Evolutionary conservation across 2,797 vertebrate genomes (phyloP), one percentile per base, ranked within the genome.

Genomic region (Ispidina lecontei): DNA sequence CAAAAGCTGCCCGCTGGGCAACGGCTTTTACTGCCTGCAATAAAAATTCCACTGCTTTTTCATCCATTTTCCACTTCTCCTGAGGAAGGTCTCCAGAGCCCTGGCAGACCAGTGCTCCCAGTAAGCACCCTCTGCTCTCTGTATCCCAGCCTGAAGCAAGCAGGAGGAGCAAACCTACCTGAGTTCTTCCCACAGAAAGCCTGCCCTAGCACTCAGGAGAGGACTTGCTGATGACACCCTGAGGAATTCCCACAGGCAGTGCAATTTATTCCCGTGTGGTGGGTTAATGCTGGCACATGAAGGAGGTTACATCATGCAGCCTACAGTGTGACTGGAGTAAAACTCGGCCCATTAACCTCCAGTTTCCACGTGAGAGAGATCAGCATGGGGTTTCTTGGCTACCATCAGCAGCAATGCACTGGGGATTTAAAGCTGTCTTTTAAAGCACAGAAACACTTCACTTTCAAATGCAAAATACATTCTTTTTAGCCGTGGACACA

Each of bases 181-280:
- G 2, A 68, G 7, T 3, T 35, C 12, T 37, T 44, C 37, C 51
- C 1, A 3, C 54, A 70, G 35, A 70, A 52, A 63, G 10, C 14
- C 29, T 35, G 19, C 14, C 22, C 1, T 8, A 64, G 47, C 84
- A 28, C 35, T 13, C 22, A 35, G 33, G 37, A 37, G 25, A 49
- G 20, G 22, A 46, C 21, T 29, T 9, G 3, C 33, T 9, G 60
- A 29, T 9, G 25, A 37, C 17, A 44, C 6, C 7, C 18, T 16
- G 21, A 19, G 21, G 63, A 41, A 70, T 37, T 46, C 29, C 63
- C 43, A 12, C 2, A 14, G 31, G 67, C 52, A 46, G 29, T 25
- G 28, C 12, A 3, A 43, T 35, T 2, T 35, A 21, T 26, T 17
- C 2, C 54, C 10, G 17, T 12, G 22, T 10, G 0, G 0, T n/a